phyloP scores from a whole-genome alignment of 2,888 invertebrate genomes.

The Antheraea assamensis region DNA sequence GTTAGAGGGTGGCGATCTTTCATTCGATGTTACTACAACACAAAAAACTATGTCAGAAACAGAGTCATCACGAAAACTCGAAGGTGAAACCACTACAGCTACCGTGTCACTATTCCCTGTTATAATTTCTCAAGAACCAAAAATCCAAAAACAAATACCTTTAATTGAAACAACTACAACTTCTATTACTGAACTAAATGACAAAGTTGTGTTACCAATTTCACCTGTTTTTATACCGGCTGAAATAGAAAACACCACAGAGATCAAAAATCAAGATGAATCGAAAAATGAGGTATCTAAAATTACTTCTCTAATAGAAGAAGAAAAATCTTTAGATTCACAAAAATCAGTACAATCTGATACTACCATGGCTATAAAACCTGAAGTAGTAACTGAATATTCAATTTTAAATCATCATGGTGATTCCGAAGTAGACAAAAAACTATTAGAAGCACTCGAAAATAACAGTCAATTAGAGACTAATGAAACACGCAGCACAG shows the following conservation, averaged over 20 bases:
- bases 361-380: constrained; percentile 32
- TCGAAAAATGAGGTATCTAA: constrained; percentile 27
- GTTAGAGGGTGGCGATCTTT: constrained; percentile 31
- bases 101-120: constrained; percentile 11
- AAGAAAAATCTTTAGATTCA: constrained; percentile 35
- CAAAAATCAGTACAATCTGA: constrained; percentile 22
- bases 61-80: constrained; percentile 19
- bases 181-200: not conserved
- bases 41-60: constrained; percentile 29
- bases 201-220: constrained; percentile 6
- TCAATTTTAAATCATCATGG: constrained; percentile 45
- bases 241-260: constrained; percentile 10
- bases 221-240: not conserved
- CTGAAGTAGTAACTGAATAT: constrained; percentile 39
- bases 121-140: constrained; percentile 1
- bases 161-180: constrained; percentile 22
- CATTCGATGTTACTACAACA: constrained; percentile 38
- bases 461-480: constrained; percentile 35
- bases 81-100: constrained; percentile 30
- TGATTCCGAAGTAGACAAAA: constrained; percentile 42
- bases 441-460: constrained; percentile 47
- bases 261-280: constrained; percentile 24
- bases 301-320: constrained; percentile 32
- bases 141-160: constrained; percentile 6
- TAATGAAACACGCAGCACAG: constrained; percentile 36